Conservation (phyloP, 1,140 invertebrate species). For the Patella vulgata region DNA sequence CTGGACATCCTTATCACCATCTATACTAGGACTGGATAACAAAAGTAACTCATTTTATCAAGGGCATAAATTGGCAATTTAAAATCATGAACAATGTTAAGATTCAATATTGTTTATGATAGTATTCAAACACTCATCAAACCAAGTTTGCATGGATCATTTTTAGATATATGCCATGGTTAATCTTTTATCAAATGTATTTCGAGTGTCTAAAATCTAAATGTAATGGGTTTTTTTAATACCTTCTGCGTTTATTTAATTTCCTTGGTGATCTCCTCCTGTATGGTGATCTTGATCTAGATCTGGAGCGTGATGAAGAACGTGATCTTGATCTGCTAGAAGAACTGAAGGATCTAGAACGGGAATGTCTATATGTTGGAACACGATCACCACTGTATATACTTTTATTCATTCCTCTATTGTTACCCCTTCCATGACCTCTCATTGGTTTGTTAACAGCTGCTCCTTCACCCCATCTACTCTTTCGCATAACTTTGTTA, state of each 20-base stretch:
- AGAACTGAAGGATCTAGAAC: conserved; percentile 45
- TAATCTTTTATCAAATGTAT: too few species aligned
- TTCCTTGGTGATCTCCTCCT: conserved; percentile 29
- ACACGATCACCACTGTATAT: conserved; percentile 41
- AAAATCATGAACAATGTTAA: too few species aligned
- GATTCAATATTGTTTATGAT: too few species aligned
- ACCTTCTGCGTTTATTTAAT: background rate
- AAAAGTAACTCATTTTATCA: too few species aligned
- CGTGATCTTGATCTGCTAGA: conserved; percentile 66
- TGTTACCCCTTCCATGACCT: background rate
- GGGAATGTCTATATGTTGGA: conserved; percentile 46
- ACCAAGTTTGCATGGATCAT: too few species aligned
- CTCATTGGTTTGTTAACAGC: conserved; percentile 5
- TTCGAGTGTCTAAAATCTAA: too few species aligned
- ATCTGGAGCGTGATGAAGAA: conserved; percentile 62
- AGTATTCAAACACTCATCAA: too few species aligned
- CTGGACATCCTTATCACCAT: conserved; percentile 16
- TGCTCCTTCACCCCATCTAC: background rate
- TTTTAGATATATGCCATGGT: too few species aligned
- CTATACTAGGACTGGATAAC: conserved; percentile 4
- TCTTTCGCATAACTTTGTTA: too few species aligned
- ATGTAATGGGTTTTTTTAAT: too few species aligned
- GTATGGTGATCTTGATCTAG: conserved; percentile 69
- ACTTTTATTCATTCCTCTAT: background rate
- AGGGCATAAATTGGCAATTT: too few species aligned